Percentiles rank a stretch among this genome's conserved stretches.
phyloP scores from a whole-genome alignment of 2,797 vertebrate species.

The Forpus xanthops region DNA sequence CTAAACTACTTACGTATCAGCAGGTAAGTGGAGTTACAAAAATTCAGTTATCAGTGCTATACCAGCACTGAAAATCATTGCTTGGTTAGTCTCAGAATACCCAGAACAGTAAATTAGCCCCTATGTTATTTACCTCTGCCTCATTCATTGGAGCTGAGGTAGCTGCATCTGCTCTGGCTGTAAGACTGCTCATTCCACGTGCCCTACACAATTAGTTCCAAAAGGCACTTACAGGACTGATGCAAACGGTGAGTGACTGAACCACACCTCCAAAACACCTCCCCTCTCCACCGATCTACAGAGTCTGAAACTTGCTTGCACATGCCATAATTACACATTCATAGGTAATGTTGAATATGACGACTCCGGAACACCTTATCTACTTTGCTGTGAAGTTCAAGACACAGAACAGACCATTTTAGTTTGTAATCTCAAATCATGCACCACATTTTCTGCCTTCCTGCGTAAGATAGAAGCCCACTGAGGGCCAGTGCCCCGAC shows the following conservation, averaged over 20 bases:
- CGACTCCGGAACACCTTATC: accelerated
- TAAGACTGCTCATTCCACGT: background rate
- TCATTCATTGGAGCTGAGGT: background rate
- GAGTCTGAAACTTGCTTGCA: background rate
- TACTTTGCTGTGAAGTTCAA: background rate
- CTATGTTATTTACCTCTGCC: background rate
- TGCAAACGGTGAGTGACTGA: background rate
- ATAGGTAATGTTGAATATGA: accelerated
- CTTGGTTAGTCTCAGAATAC: background rate
- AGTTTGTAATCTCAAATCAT: background rate
- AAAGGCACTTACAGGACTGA: background rate
- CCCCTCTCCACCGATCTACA: background rate
- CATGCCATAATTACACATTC: background rate
- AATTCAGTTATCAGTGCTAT: background rate
- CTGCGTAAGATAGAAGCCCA: accelerated
- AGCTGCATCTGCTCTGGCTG: background rate
- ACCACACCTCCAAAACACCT: background rate
- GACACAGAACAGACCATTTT: background rate
- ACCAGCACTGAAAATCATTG: background rate
- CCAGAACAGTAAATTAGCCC: background rate
- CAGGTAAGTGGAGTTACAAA: background rate
- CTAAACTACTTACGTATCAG: background rate
- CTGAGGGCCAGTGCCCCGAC: background rate
- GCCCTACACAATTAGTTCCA: background rate
- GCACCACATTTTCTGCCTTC: background rate